Percentiles rank a stretch among this genome's conserved stretches.
These are phyloP conservation scores for Corapipo altera DNA, from an alignment of 2,113 vertebrate genomes.

Conservation along the genomic window DNA sequence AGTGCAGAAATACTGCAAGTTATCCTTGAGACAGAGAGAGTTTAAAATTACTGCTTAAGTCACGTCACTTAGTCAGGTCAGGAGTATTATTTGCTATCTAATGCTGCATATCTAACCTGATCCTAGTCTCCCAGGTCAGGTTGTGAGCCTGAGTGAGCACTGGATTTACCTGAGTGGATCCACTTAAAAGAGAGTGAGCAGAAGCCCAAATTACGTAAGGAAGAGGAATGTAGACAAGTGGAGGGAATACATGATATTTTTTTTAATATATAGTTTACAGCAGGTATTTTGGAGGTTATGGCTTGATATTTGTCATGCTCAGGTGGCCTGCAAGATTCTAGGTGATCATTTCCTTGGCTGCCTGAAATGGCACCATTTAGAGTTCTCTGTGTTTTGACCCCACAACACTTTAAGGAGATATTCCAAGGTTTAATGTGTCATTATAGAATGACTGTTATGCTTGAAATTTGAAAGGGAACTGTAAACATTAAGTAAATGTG, in stretches of 20 bases:
- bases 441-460: background rate
- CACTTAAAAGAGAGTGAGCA: background rate
- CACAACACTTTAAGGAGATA: background rate
- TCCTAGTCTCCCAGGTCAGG: background rate
- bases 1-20: slow-evolving; percentile 51
- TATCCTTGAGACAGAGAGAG: background rate
- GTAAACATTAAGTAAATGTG: background rate
- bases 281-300: background rate
- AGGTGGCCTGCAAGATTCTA: background rate
- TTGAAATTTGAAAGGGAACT: background rate
- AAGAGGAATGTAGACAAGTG: background rate
- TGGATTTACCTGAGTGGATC: background rate
- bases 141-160: background rate
- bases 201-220: background rate
- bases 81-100: background rate
- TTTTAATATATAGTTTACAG: background rate
- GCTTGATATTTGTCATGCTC: background rate
- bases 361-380: background rate
- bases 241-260: background rate
- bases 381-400: background rate
- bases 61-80: background rate
- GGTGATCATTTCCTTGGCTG: background rate
- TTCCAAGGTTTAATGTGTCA: background rate
- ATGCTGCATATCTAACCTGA: background rate
- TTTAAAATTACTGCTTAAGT: background rate